Conservation (phyloP, 2,888 invertebrate genomes). For the Protophormia terraenovae region DNA sequence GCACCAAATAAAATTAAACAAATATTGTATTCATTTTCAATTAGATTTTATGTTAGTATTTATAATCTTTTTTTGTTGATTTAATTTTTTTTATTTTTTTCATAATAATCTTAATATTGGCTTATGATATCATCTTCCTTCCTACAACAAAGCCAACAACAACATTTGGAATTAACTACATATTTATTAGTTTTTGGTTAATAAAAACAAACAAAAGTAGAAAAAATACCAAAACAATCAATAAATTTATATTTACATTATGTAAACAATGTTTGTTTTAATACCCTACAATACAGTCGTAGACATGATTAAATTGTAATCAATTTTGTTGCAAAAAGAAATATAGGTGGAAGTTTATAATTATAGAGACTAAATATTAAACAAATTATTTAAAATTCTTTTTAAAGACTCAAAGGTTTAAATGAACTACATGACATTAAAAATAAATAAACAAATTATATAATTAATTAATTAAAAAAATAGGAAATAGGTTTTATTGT, state of each 20-base stretch:
- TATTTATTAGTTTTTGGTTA: slow-evolving; percentile 33
- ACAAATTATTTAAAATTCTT: too few species aligned
- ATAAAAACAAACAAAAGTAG: slow-evolving; percentile 39
- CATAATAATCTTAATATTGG: slow-evolving; percentile 16
- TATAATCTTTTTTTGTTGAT: background rate
- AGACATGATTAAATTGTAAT: background rate
- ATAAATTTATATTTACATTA: slow-evolving; percentile 30
- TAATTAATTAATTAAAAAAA: too few species aligned
- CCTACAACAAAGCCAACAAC: slow-evolving; percentile 1
- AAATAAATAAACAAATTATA: too few species aligned
- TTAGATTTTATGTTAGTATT: slow-evolving; percentile 11
- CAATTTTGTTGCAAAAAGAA: background rate
- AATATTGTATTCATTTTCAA: slow-evolving; percentile 1
- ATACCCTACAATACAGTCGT: background rate
- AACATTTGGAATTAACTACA: slow-evolving; percentile 18
- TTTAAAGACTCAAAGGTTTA: too few species aligned
- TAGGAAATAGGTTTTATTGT: too few species aligned
- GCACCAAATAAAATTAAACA: slow-evolving; percentile 8
- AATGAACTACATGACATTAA: too few species aligned
- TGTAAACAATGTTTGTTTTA: slow-evolving; percentile 18
- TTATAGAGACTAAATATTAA: too few species aligned
- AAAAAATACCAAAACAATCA: slow-evolving; percentile 40
- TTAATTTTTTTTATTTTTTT: background rate
- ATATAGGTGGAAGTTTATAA: too few species aligned
- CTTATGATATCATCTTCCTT: slow-evolving; percentile 58